Evolutionary conservation across 2,113 vertebrate genomes (phyloP), one percentile per base, ranked within the genome.

Genomic region (Danionella cerebrum): DNA sequence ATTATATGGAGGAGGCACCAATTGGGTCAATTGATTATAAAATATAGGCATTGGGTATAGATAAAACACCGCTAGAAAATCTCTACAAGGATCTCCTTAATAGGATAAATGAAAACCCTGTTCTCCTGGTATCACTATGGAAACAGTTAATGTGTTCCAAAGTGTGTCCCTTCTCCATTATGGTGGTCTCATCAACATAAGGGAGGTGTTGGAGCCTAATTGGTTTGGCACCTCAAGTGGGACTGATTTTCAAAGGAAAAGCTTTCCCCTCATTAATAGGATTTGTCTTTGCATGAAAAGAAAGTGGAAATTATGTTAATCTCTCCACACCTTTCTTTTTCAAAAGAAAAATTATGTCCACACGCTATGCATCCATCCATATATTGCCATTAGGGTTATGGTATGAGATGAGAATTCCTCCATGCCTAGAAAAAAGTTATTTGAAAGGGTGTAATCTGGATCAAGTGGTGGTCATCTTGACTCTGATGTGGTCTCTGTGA

Each of bases 191-290:
- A 65, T 65, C 54, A 52, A 50, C 66, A 29, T 50, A 73, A 54
- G 53, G 68, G 48, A 65, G 59, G 74, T 75, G 70, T 71, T 48
- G 75, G 69, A 44, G 76, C 39, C 75, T 87, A 86, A 87, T 87
- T 86, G 82, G 78, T 79, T 85, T 70, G 54, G 76, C 83, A 86
- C 75, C 80, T 73, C 29, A 25, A 70, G 52, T 57, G 38, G 53
- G 52, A 54, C 50, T 31, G 65, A 76, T 79, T 84, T 84, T 80
- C 82, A 83, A 84, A 78, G 65, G 47, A 66, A 70, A 71, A 72
- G 64, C 67, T 76, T 74, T 71, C 36, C 50, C 58, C 51, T 69
- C 79, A 83, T 80, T 80, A 84, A 86, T 85, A 83, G 80, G 71
- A 79, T 68, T 71, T 71, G 71, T 71, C 67, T 74, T 64, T 41